Conservation (phyloP, 2,797 vertebrate genomes). For the Nannoperca australis region DNA sequence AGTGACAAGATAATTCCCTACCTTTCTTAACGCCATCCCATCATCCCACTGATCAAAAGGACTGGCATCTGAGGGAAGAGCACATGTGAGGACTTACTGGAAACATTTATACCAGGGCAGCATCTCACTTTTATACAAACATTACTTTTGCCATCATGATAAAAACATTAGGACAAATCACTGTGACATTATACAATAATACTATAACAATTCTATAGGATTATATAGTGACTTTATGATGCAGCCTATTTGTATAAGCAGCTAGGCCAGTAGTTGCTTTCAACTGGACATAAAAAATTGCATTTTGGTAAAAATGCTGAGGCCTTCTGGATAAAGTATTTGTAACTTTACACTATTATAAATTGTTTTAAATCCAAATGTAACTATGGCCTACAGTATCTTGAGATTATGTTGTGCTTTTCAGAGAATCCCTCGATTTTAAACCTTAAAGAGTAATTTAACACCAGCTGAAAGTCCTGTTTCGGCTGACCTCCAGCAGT, state of each 20-base stretch:
- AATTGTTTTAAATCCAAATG: background rate
- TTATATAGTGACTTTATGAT: background rate
- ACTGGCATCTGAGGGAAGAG: constrained; percentile 67
- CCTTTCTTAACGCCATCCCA: constrained; percentile 66
- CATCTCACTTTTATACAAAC: background rate
- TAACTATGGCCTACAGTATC: background rate
- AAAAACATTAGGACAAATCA: background rate
- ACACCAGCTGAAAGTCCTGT: background rate
- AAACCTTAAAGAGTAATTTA: background rate
- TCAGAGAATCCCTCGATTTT: background rate
- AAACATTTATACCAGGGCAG: background rate
- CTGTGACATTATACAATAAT: background rate
- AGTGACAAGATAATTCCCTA: constrained; percentile 26
- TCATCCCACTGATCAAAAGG: constrained; percentile 67
- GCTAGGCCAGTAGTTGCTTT: no score
- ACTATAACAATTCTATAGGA: no score
- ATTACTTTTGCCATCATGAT: background rate
- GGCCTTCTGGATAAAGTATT: background rate
- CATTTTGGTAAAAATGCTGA: background rate
- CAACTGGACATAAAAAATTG: no score
- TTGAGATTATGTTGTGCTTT: background rate
- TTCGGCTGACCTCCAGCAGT: background rate
- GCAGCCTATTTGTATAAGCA: background rate
- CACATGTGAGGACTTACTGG: background rate
- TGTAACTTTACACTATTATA: background rate